Base-by-base conservation (phyloP, 2,797 vertebrate genomes). In the Moxostoma hubbsi region DNA sequence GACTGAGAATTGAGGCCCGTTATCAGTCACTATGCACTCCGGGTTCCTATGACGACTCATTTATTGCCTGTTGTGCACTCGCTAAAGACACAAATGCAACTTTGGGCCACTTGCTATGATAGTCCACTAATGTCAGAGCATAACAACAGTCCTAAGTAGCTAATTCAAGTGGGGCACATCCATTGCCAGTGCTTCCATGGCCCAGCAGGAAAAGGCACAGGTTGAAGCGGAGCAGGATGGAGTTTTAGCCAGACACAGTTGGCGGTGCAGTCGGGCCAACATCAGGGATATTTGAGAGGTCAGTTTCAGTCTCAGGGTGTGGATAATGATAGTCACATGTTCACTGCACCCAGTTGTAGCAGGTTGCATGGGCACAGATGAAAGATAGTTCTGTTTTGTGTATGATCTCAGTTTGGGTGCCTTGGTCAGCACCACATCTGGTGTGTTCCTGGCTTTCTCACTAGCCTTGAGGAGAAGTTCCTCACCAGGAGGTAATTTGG, bases 401-500 rank as follows among this genome's bases (percentile, higher is more conserved):
- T 80, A 80, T 5, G 50, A 70, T 49, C 49, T 55, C 10, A 73
- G 50, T 57, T 71, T 16, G 5, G 12, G 46, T 11, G 47, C 13
- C 50, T 54, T 69, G 24, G 24, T 45, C 43, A 79, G 10, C 7
- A 79, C 76, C 10, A 10, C 62, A 16, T 57, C 63, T 51, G 76
- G 63, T 5, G 63, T 70, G 54, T 75, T 69, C 64, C 71, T 79
- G 7, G 15, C 50, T 43, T 58, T 82, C 11, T 75, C 64, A 5
- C 51, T 58, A 16, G 75, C 71, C n/a, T 83, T 82, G 11, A 79
- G 16, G 10, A 43, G 62, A 13, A 79, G 50, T 12, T 24, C 9
- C 59, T 75, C 58, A 5, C 77, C 72, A 5, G 58, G 81, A 12
- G 75, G 81, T 16, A 75, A 57, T 36, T 16, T 24, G 7, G 80